These are phyloP conservation scores for Stenchaetothrips biformis DNA, from an alignment of 2,888 invertebrate species.

Conservation along the genomic window DNA sequence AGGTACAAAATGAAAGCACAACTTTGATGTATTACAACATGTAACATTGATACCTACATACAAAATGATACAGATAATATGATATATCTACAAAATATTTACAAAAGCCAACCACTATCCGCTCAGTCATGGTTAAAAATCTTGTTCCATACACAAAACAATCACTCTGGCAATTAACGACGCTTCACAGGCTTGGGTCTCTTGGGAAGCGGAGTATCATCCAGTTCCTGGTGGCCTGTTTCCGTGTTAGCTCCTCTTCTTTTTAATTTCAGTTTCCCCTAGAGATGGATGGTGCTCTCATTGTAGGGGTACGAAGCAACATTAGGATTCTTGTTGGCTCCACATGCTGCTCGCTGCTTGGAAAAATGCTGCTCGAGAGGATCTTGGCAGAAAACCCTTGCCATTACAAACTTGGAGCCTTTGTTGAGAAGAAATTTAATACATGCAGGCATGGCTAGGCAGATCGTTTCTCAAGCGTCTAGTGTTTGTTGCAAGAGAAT, in stretches of 20 bases:
- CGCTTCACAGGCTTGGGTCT: neutral
- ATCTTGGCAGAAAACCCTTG: no score
- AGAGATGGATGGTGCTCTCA: neutral
- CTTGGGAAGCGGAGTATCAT: neutral
- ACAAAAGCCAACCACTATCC: neutral
- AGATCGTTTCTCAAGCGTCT: neutral
- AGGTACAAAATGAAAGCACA: no score
- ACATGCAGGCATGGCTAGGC: neutral
- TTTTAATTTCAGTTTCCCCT: neutral
- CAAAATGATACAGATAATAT: neutral
- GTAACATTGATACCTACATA: neutral
- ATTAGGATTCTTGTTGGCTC: neutral
- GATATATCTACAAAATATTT: neutral
- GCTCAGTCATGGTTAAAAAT: neutral
- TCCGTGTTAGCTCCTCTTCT: slow-evolving; percentile 6
- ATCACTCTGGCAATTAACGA: neutral
- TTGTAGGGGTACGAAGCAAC: neutral
- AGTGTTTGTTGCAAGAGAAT: neutral
- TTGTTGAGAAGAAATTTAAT: neutral
- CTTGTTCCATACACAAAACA: neutral
- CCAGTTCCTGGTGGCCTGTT: neutral
- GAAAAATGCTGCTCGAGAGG: neutral
- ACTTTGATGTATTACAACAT: no score
- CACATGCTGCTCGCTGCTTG: neutral
- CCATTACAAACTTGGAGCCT: neutral